These are phyloP conservation scores for Agriopis leucophaearia DNA, from an alignment of 2,888 invertebrate genomes.

Conservation along the genomic window DNA sequence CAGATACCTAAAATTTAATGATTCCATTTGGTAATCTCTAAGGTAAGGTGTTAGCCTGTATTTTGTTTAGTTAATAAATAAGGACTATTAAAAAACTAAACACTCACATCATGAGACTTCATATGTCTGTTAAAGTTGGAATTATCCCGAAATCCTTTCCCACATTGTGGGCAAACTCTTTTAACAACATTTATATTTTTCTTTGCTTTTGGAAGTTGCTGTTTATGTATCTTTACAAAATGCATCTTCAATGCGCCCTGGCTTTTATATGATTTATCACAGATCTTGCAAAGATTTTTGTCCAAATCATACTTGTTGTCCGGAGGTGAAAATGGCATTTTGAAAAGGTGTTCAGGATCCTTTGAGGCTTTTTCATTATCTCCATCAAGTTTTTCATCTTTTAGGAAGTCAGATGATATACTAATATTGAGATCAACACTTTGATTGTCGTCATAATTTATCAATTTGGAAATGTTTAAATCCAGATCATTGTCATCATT, in stretches of 20 bases:
- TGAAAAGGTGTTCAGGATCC: conserved; percentile 31
- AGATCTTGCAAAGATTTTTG: conserved; percentile 64
- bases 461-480: conserved; percentile 35
- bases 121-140: conserved; percentile 59
- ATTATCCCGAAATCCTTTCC: conserved; percentile 45
- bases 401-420: conserved; percentile 25
- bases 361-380: conserved; percentile 17
- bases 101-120: conserved; percentile 57
- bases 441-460: conserved; percentile 25
- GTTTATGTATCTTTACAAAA: conserved; percentile 56
- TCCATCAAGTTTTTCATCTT: conserved; percentile 1
- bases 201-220: conserved; percentile 47
- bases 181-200: conserved; percentile 44
- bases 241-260: conserved; percentile 60
- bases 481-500: conserved; percentile 24
- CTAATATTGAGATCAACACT: conserved; percentile 30
- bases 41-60: no score
- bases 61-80: no score
- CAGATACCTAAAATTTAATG: no score
- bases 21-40: no score
- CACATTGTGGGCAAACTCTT: conserved; percentile 64
- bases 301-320: conserved; percentile 58
- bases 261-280: conserved; percentile 58
- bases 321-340: conserved; percentile 39
- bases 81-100: background rate